Percentiles rank a stretch among this genome's conserved stretches.
phyloP scores from a whole-genome alignment of 2,113 vertebrate genomes.

The Oriolus oriolus region DNA sequence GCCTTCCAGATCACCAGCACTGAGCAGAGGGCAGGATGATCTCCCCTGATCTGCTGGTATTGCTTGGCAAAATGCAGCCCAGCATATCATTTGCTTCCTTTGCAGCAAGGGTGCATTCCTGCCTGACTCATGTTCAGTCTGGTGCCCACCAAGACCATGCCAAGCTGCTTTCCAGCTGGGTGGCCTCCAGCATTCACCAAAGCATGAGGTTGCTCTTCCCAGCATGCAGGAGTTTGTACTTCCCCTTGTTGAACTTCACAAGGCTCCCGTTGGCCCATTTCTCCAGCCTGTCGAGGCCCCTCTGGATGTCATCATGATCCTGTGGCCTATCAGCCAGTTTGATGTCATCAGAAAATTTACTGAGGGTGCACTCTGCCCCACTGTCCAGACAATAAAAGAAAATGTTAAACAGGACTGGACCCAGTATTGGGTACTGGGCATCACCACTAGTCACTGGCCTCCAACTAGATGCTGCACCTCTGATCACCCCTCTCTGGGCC shows the following conservation, averaged over 20 bases:
- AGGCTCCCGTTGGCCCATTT: neutral
- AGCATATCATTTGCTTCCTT: fast-evolving
- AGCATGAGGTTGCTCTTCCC: neutral
- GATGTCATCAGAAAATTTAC: neutral
- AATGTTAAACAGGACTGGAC: neutral
- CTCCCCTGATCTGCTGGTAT: neutral
- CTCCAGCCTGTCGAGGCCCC: neutral
- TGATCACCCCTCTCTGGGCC: neutral
- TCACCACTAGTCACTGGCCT: neutral
- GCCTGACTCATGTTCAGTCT: neutral
- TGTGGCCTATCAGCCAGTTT: neutral
- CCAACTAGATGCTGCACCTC: fast-evolving
- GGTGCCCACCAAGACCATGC: neutral
- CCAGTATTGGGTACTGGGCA: neutral
- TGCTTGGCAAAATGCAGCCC: neutral
- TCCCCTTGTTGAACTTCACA: neutral
- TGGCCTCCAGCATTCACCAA: neutral
- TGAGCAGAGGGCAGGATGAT: neutral
- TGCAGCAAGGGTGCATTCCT: neutral
- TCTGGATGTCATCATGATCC: neutral
- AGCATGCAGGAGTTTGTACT: neutral
- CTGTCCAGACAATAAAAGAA: neutral
- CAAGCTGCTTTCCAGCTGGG: neutral
- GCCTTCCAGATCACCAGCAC: neutral
- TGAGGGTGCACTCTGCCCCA: neutral